A percentile compares a stretch with the other conserved stretches of the same genome.
Conservation (phyloP, 2,797 vertebrate species). For the Rhinophrynus dorsalis region DNA sequence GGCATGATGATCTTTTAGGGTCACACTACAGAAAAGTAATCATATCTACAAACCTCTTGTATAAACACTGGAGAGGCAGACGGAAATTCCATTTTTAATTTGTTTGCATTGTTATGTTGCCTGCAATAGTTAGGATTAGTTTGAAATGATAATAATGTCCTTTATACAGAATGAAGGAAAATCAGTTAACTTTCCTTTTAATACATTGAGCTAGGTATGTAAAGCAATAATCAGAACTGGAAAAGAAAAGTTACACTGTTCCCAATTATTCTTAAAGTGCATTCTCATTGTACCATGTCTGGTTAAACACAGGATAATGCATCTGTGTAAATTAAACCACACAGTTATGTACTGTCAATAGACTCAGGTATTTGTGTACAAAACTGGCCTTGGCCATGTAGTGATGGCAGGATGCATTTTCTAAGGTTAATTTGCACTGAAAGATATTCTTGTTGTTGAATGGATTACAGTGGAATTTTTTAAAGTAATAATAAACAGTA, state of each 20-base stretch:
- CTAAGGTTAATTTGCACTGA: too few relatives aligned
- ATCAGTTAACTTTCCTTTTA: slow-evolving; percentile 24
- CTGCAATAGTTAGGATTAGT: slow-evolving; percentile 26
- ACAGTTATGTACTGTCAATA: slow-evolving; percentile 4
- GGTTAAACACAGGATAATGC: slow-evolving; percentile 12
- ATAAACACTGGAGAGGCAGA: slow-evolving; percentile 24
- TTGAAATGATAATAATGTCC: slow-evolving; percentile 48
- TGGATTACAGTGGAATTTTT: too few relatives aligned
- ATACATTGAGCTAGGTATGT: slow-evolving; percentile 19
- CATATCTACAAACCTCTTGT: slow-evolving; percentile 34
- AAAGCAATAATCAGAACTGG: slow-evolving; percentile 22
- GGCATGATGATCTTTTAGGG: slow-evolving; percentile 13
- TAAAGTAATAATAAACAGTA: too few relatives aligned
- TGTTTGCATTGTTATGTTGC: slow-evolving; percentile 31
- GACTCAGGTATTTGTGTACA: neutral
- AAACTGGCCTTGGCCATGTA: neutral
- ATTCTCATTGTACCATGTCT: slow-evolving; percentile 27
- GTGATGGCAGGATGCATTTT: neutral
- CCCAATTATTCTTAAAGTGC: slow-evolving; percentile 3
- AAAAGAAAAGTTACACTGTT: slow-evolving; percentile 36
- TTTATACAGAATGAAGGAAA: slow-evolving; percentile 43
- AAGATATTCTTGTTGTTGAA: too few relatives aligned
- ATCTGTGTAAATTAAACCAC: slow-evolving; percentile 23
- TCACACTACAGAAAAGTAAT: slow-evolving; percentile 23
- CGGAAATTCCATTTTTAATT: slow-evolving; percentile 40